Conservation (phyloP, 2,888 invertebrate species). For the Athetis lepigone region DNA sequence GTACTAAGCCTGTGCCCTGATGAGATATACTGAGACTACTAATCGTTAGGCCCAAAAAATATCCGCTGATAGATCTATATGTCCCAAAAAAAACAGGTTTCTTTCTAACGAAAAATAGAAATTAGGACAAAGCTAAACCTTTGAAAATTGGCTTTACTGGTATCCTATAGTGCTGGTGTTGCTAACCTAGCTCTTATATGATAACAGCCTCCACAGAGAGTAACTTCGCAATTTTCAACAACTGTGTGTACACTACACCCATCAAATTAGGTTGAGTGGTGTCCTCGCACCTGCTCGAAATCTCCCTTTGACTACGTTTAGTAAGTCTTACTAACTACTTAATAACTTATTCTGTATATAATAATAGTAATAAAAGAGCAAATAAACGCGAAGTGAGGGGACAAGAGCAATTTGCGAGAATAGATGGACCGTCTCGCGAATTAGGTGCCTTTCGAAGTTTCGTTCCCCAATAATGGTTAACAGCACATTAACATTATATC, state of each 20-base stretch:
- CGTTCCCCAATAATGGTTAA: conserved; percentile 46
- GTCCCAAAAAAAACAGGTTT: too few species aligned
- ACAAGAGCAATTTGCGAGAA: conserved; percentile 49
- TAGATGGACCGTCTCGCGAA: conserved; percentile 44
- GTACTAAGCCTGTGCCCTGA: too few species aligned
- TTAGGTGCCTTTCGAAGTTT: conserved; percentile 45
- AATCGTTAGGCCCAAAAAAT: too few species aligned
- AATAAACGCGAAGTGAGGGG: conserved; percentile 38
- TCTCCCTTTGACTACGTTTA: conserved; percentile 16
- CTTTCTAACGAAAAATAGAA: too few species aligned
- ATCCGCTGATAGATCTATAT: too few species aligned
- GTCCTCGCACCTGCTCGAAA: conserved; percentile 20
- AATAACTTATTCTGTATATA: conserved; percentile 40
- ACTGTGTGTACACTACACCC: conserved; percentile 7
- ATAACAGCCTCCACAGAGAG: conserved; percentile 10
- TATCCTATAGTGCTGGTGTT: conserved; percentile 5
- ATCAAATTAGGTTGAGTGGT: conserved; percentile 53
- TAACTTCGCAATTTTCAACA: conserved; percentile 43
- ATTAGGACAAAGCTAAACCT: too few species aligned
- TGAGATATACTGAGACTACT: too few species aligned
- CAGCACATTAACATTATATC: conserved; percentile 44
- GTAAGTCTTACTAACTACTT: conserved; percentile 29
- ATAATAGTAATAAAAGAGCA: conserved; percentile 47
- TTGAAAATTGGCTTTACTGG: not conserved
- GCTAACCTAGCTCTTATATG: not conserved